These are phyloP conservation scores for Platypus cylindrus DNA, from an alignment of 2,888 invertebrate species.

Conservation along the genomic window DNA sequence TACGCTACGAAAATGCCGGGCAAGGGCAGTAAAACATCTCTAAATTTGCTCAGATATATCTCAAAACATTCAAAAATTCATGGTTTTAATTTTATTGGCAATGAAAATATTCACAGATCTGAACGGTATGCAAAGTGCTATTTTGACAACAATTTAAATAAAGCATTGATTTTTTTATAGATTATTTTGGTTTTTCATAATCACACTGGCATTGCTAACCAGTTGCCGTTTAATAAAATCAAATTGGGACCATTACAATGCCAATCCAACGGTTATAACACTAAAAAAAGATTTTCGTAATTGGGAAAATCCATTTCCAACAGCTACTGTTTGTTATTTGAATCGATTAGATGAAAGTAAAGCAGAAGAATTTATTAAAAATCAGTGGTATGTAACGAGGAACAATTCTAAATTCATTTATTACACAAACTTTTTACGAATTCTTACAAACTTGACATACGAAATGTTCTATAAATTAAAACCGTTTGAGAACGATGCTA, in stretches of 20 bases:
- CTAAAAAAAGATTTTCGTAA: conserved; percentile 49
- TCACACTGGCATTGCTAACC: conserved; percentile 34
- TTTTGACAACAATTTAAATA: neutral
- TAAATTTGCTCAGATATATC: conserved; percentile 10
- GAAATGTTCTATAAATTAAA: conserved; percentile 32
- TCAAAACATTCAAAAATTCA: conserved; percentile 29
- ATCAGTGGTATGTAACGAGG: conserved; percentile 36
- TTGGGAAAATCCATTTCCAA: conserved; percentile 47
- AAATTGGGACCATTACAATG: conserved; percentile 43
- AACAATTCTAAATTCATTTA: conserved; percentile 35
- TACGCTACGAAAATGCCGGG: neutral
- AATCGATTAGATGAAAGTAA: conserved; percentile 31
- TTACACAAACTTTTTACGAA: conserved; percentile 36
- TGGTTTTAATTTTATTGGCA: conserved; percentile 23
- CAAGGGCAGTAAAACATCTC: neutral
- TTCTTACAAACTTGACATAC: conserved; percentile 37
- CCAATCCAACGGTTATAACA: conserved; percentile 50
- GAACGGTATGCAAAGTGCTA: conserved; percentile 23
- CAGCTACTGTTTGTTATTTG: conserved; percentile 42
- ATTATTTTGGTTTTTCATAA: conserved; percentile 35
- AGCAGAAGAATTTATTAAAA: conserved; percentile 28
- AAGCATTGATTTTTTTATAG: conserved; percentile 24
- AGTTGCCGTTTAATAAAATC: conserved; percentile 38
- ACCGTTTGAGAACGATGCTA: conserved; percentile 33
- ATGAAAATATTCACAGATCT: conserved; percentile 19